Evolutionary conservation across 2,113 vertebrate genomes (phyloP).

Genomic region (Sphaerodactylus townsendi): DNA sequence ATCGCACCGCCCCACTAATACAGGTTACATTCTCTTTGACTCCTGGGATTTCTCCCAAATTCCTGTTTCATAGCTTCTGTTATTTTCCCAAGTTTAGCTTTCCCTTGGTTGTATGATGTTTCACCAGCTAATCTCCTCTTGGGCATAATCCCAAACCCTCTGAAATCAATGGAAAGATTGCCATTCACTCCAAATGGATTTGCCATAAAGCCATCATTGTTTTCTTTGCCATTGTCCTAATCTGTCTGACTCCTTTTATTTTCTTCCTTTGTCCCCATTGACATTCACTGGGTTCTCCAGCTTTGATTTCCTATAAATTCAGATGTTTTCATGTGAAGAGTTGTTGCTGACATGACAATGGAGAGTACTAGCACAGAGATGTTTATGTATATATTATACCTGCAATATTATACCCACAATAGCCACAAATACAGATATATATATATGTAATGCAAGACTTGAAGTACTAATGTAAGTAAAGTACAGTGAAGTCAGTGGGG

Average conservation of each 20-base stretch:
- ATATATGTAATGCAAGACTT: background rate
- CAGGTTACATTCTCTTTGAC: background rate
- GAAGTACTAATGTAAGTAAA: no score
- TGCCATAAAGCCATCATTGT: slow-evolving; percentile 18
- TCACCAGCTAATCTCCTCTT: slow-evolving; percentile 17
- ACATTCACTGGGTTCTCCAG: background rate
- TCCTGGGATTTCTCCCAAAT: background rate
- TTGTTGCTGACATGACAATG: background rate
- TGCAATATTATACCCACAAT: no score
- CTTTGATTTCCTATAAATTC: background rate
- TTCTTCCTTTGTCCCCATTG: background rate
- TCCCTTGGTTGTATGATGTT: background rate
- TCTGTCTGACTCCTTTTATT: slow-evolving; percentile 24
- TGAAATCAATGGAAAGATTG: slow-evolving; percentile 17
- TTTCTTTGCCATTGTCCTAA: slow-evolving; percentile 17
- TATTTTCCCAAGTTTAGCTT: background rate
- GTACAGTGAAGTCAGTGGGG: no score
- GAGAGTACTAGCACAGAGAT: background rate
- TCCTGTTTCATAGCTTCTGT: background rate
- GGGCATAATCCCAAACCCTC: background rate
- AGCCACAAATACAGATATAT: background rate
- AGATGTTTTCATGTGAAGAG: background rate
- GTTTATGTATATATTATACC: background rate
- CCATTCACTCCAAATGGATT: slow-evolving; percentile 1
- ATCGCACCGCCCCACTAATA: background rate